Base-by-base conservation (phyloP, 1,140 invertebrate species). In the Drosophila oshimai region DNA sequence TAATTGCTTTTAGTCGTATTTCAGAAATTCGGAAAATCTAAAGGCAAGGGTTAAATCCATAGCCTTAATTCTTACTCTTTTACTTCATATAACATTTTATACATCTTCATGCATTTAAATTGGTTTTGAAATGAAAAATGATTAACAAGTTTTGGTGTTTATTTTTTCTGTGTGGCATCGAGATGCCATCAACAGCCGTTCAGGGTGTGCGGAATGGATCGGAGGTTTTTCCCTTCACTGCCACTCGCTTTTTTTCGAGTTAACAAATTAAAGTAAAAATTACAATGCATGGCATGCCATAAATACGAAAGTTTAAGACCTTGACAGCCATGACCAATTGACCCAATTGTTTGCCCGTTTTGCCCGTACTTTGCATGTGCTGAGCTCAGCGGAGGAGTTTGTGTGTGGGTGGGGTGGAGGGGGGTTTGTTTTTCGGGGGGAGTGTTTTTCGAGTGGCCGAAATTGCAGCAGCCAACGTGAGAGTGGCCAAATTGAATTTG, bases 291-390 rank as follows among this genome's bases (percentile, higher is more conserved):
- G 75, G 47, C 65, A 79, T 74, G 80, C 80, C 75, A 84, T 84
- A 84, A 86, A 84, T 84, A 84, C 75, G 65, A 73, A 57, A 79
- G 57, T 60, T 86, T 80, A 80, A 76, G 80, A 86, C 81, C 80
- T 84, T 86, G 80, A 73, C 71, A 84, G 81, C 80, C 75, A 54
- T 84, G 80, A 84, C 80, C 80, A 84, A 86, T 86, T 84, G 80
- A 84, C 80, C 80, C 80, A 84, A 84, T 79, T 84, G 80, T 44
- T 62, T 41, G 44, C 33, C 46, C 31, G 46, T 33, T 49, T 34
- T 49, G 29, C 51, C 29, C 64, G 60, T 53, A 60, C 42, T 80
- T 80, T 80, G 75, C 80, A 84, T 86, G 81, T 39, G 42, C 46
- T 9, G 37, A 26, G 54, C 46, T 18, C 4, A 3, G 29, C 15